Evolutionary conservation across 2,888 invertebrate genomes (phyloP).

Genomic region (Ornithoptera alexandrae): DNA sequence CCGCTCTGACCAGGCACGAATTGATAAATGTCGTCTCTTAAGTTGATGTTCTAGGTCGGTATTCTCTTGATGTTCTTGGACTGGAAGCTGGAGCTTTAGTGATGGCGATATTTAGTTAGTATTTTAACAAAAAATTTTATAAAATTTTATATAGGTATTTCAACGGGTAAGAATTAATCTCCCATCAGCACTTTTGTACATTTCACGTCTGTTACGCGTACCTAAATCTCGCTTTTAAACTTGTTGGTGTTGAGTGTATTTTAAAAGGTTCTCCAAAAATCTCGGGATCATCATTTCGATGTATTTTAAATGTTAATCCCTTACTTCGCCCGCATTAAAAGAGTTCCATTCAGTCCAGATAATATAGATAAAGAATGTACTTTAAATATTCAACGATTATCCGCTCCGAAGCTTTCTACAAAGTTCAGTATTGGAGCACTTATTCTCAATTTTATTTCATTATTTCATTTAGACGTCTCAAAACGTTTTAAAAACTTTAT

Average conservation of each 20-base stretch:
- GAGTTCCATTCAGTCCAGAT: slow-evolving; percentile 1
- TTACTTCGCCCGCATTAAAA: slow-evolving; percentile 3
- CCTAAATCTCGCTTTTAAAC: background rate
- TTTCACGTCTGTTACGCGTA: too few relatives aligned
- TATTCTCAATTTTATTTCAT: slow-evolving; percentile 1
- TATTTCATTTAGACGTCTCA: background rate
- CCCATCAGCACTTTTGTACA: too few relatives aligned
- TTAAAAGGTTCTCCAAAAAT: background rate
- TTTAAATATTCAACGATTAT: slow-evolving; percentile 10
- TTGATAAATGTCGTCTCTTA: too few relatives aligned
- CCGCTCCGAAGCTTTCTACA: background rate
- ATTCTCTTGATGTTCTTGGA: too few relatives aligned
- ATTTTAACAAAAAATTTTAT: too few relatives aligned
- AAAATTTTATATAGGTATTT: too few relatives aligned
- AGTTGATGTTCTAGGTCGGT: too few relatives aligned
- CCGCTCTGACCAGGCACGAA: too few relatives aligned
- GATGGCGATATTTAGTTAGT: too few relatives aligned
- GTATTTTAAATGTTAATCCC: slow-evolving; percentile 8
- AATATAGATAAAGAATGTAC: slow-evolving; percentile 4
- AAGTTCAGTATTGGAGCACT: background rate
- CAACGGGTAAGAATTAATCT: too few relatives aligned
- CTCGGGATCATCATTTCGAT: background rate
- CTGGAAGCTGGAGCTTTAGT: too few relatives aligned
- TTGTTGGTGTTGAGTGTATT: background rate
- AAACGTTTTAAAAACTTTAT: background rate